Evolutionary conservation across 2,888 invertebrate genomes (phyloP).

Genomic region (Deilephila porcellus): DNA sequence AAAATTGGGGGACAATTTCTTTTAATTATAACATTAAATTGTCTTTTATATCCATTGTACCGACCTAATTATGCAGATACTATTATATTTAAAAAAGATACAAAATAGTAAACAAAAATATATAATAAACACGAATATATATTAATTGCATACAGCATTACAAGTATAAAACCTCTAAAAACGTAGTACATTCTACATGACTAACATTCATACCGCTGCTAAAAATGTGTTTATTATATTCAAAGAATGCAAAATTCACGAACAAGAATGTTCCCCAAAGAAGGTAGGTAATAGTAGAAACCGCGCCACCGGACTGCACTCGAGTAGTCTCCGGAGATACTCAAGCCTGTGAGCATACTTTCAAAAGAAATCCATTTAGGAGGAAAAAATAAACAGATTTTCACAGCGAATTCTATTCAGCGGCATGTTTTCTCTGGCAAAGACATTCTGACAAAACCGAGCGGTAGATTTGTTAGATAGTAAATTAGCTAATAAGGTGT

Average conservation of each 20-base stretch:
- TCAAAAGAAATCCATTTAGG: slow-evolving; percentile 22
- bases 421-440: background rate
- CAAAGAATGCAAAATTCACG: background rate
- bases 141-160: too few species aligned
- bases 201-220: background rate
- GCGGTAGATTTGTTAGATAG: background rate
- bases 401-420: background rate
- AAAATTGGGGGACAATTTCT: too few species aligned
- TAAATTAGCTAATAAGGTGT: background rate
- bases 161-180: too few species aligned
- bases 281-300: background rate
- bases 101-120: too few species aligned
- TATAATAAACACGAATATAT: too few species aligned
- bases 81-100: too few species aligned
- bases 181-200: too few species aligned
- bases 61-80: too few species aligned
- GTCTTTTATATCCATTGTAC: too few species aligned
- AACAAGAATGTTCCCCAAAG: background rate
- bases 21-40: too few species aligned
- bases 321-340: slow-evolving; percentile 1
- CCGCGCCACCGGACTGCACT: slow-evolving; percentile 5
- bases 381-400: background rate
- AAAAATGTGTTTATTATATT: background rate
- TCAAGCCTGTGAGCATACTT: background rate
- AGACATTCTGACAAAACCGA: background rate